Evolutionary conservation across 2,888 invertebrate species (phyloP), one percentile per base, ranked within the genome.

Genomic region (Campoplex capitator): DNA sequence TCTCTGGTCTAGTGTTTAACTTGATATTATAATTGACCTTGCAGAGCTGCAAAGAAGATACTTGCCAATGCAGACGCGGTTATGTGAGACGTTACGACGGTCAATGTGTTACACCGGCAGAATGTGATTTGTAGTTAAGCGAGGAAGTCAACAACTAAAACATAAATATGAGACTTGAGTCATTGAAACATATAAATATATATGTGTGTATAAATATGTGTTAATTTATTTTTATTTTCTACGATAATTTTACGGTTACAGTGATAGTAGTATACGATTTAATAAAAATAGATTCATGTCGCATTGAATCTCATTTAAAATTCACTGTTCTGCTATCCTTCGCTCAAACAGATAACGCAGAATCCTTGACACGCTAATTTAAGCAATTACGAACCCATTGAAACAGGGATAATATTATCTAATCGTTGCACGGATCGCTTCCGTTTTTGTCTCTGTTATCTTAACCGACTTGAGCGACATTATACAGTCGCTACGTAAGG

Each of bases 41-140:
- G 23, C 71, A 80, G 80, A 51, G 48, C 70, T 80, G 80, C 62
- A 80, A n/a, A 62, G 6, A 8, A 13, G 7, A 80, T 58, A 38
- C 51, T 42, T 80, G 80, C 48, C 56, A 73, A 62, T 80, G 73
- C 62, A 13, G 8, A 16, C 0, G 16, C 1, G 80, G 73, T 16
- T 58, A 35, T 51, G 8, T 54, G 13, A 80, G 80, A 58, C 48
- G 62, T n/a, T 7, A 3, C 48, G 51, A 73, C 32, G 62, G 51
- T 18, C 45, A 48, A 51, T 80, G 80, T 45, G 80, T 80, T n/a
- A 2, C 11, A 16, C n/a, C 1, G 32, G 18, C 13, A 2, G 45
- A 79, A 2, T 79, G 79, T 56, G 3, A 32, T 42, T n/a, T 9
- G 8, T 51, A 28, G 32, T 62, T 1, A 16, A 32, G 28, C 6